Conservation (phyloP, 2,113 vertebrate genomes). For the Silurus glanis region DNA sequence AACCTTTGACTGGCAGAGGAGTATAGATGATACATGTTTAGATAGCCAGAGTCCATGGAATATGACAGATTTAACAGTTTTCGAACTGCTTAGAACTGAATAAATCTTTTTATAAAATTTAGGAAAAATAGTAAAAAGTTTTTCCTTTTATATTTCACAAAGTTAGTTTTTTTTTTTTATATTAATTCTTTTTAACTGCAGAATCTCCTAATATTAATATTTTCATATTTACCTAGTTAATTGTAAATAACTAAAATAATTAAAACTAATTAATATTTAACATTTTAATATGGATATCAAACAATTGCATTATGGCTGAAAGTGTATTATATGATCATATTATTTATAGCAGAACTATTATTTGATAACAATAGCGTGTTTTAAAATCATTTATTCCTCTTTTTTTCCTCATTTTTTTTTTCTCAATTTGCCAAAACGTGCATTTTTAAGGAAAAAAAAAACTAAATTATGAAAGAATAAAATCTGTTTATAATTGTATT, state of each 20-base stretch:
- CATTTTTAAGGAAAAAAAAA: background rate
- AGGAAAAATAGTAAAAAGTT: too few relatives aligned
- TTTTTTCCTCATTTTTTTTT: too few relatives aligned
- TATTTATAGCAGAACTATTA: background rate
- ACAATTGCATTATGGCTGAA: background rate
- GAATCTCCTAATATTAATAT: too few relatives aligned
- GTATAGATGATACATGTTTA: background rate
- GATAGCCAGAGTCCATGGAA: background rate
- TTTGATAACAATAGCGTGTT: background rate
- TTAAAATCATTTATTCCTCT: background rate
- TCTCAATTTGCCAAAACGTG: background rate
- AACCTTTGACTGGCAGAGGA: slow-evolving; percentile 10
- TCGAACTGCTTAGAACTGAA: too few relatives aligned
- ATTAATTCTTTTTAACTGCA: too few relatives aligned
- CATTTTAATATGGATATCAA: background rate
- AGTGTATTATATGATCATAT: background rate
- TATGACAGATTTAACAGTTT: background rate
- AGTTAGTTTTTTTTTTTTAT: too few relatives aligned
- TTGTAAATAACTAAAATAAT: too few relatives aligned
- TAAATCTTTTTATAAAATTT: too few relatives aligned
- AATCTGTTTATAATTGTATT: background rate
- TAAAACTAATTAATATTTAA: background rate
- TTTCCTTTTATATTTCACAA: too few relatives aligned
- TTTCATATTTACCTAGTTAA: too few relatives aligned
- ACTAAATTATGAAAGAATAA: background rate